These are phyloP conservation scores for Scaptomyza parva DNA, from an alignment of 2,888 invertebrate genomes.

Conservation along the genomic window DNA sequence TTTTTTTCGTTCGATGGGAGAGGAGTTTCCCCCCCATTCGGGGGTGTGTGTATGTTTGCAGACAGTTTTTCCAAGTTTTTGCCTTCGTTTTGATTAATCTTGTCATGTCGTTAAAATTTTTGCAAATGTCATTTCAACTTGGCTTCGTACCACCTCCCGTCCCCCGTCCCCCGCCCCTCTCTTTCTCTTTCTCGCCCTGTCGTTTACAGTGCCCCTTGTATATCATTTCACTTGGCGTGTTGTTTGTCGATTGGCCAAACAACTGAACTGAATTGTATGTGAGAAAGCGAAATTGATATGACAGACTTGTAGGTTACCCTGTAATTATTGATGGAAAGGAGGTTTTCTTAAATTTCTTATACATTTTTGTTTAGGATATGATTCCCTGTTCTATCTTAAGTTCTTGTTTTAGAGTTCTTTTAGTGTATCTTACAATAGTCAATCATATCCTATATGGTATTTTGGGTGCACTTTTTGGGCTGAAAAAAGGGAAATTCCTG, in stretches of 20 bases:
- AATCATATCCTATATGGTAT: neutral
- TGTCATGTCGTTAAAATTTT: conserved; percentile 79
- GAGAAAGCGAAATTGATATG: too few relatives aligned
- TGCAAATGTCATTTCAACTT: conserved; percentile 77
- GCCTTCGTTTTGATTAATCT: conserved; percentile 75
- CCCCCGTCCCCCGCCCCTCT: neutral
- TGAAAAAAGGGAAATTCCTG: conserved; percentile 43
- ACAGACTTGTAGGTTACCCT: conserved; percentile 7
- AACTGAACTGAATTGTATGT: conserved; percentile 7
- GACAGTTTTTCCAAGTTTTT: conserved; percentile 47
- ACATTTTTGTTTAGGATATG: too few relatives aligned
- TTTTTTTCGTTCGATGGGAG: neutral
- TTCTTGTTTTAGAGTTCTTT: too few relatives aligned
- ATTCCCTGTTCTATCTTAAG: too few relatives aligned
- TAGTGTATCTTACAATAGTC: neutral
- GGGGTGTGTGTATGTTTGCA: conserved; percentile 18
- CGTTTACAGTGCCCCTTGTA: neutral
- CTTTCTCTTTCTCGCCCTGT: neutral
- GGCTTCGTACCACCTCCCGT: conserved; percentile 42
- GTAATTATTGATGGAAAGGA: too few relatives aligned
- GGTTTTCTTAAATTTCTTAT: neutral
- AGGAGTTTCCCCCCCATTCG: too few relatives aligned
- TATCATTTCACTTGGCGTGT: neutral
- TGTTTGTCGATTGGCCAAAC: conserved; percentile 43
- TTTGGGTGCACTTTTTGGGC: conserved; percentile 7